These are phyloP conservation scores for Drosophila ogumai DNA, from an alignment of 1,140 invertebrate species.

Conservation along the genomic window DNA sequence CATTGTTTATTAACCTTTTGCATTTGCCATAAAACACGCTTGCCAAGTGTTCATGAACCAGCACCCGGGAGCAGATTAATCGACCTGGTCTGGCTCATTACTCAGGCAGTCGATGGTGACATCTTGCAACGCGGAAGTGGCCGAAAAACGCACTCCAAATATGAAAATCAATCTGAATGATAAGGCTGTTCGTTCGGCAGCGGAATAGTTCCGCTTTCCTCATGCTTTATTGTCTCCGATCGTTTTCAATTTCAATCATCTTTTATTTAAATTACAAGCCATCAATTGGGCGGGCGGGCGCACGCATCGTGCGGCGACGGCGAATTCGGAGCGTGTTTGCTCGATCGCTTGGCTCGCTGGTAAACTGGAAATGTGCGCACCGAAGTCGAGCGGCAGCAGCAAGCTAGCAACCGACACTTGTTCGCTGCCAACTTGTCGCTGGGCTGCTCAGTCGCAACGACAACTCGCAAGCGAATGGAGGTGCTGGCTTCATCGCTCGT, in stretches of 20 bases:
- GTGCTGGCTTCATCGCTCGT: slow-evolving; percentile 69
- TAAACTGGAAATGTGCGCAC: slow-evolving; percentile 50
- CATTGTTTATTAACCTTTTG: slow-evolving; percentile 81
- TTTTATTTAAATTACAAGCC: slow-evolving; percentile 59
- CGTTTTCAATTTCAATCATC: slow-evolving; percentile 54
- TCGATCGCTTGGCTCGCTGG: slow-evolving; percentile 21
- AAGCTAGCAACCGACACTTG: slow-evolving; percentile 65
- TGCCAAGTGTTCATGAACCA: slow-evolving; percentile 59
- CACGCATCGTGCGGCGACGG: slow-evolving; percentile 34
- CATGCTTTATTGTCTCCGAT: slow-evolving; percentile 47
- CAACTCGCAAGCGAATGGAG: slow-evolving; percentile 80
- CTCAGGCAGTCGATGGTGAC: slow-evolving; percentile 46
- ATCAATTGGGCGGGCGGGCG: slow-evolving; percentile 25
- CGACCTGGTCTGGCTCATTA: slow-evolving; percentile 64
- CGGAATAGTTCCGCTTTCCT: slow-evolving; percentile 50
- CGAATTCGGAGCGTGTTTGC: slow-evolving; percentile 41
- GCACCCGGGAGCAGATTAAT: slow-evolving; percentile 64
- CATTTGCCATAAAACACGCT: slow-evolving; percentile 71
- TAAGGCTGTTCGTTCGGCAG: slow-evolving; percentile 17
- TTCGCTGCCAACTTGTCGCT: slow-evolving; percentile 68
- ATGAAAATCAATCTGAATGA: slow-evolving; percentile 36
- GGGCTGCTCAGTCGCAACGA: slow-evolving; percentile 73
- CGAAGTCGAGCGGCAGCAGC: slow-evolving; percentile 25
- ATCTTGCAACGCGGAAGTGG: slow-evolving; percentile 69
- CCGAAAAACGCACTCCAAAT: slow-evolving; percentile 49